These are phyloP conservation scores for Plebejus anna DNA, from an alignment of 2,888 invertebrate genomes.

Conservation along the genomic window DNA sequence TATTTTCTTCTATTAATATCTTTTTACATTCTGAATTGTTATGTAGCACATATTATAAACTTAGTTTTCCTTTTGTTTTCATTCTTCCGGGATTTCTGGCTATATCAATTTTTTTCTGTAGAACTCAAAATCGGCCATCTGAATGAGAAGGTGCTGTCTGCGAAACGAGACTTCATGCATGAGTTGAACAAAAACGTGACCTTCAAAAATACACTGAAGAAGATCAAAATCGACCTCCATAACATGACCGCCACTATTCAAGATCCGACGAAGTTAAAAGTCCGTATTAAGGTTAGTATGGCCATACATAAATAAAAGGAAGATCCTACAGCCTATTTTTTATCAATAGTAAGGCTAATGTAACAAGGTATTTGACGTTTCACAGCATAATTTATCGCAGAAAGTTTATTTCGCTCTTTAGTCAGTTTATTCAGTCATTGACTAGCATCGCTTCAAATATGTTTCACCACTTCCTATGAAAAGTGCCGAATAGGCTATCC, in stretches of 20 bases:
- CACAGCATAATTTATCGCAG: neutral
- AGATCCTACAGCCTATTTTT: too few relatives aligned
- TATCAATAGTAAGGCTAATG: neutral
- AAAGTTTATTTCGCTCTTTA: too few relatives aligned
- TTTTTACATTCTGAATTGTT: too few relatives aligned
- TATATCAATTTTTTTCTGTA: slow-evolving; percentile 44
- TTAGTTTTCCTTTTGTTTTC: neutral
- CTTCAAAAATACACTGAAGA: slow-evolving; percentile 82
- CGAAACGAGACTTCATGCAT: slow-evolving; percentile 84
- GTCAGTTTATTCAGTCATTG: too few relatives aligned
- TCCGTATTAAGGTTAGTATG: slow-evolving; percentile 70
- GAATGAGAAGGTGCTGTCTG: slow-evolving; percentile 86
- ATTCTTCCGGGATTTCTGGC: neutral
- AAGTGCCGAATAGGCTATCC: too few relatives aligned
- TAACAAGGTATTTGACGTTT: neutral
- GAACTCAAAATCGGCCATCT: slow-evolving; percentile 88
- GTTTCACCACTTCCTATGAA: too few relatives aligned
- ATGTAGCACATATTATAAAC: too few relatives aligned
- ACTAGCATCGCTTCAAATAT: too few relatives aligned
- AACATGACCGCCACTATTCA: slow-evolving; percentile 88
- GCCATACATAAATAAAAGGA: neutral
- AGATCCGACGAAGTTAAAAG: slow-evolving; percentile 83
- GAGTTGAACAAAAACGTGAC: slow-evolving; percentile 82
- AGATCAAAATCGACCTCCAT: slow-evolving; percentile 90
- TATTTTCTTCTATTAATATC: too few relatives aligned